Base-by-base conservation (phyloP, 2,888 invertebrate genomes). In the Chouioia cunea region DNA sequence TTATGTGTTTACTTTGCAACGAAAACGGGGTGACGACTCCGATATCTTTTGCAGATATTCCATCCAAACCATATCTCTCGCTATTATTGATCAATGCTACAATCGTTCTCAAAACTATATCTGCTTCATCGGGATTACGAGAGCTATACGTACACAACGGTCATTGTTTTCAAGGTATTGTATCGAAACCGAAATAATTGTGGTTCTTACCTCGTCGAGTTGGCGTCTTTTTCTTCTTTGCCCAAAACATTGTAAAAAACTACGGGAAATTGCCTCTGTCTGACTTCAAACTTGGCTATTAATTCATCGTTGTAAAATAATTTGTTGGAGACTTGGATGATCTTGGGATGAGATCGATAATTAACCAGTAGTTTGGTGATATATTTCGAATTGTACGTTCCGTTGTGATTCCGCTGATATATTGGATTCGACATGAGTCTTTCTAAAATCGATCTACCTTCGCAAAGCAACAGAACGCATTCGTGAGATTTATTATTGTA, bases 351-450 rank as follows among this genome's bases (percentile, higher is more conserved):
- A 15, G 92, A 92, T 36, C 96, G 89, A 84, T 90, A 95, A 86
- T 94, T 95, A 73, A 89, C 86, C 18, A 90, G 86, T 52, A 96
- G 86, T 87, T 93, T 94, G 1, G 93, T 92, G 50, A 93, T 89
- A 79, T 92, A 89, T 46, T 88, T 85, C 0, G 88, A 86, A 82
- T 93, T 88, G 76, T 89, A 90, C 18, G 84, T 79, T 6, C 85
- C 86, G 48, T 77, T 73, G 64, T 79, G 63, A 59, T 79, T 76
- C 65, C 87, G 79, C 77, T 91, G 87, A 18, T 89, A 80, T 0
- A 85, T 80, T 22, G 86, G 84, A 0, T 86, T 86, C 0, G 83
- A 79, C 87, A 91, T 89, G 60, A 95, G 82, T 18, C 94, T 87
- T 79, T 93, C 93, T 78, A 95, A 84, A 52, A 93, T 85, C 0